phyloP scores from a whole-genome alignment of 2,113 vertebrate species.

The Typhlomys cinereus region DNA sequence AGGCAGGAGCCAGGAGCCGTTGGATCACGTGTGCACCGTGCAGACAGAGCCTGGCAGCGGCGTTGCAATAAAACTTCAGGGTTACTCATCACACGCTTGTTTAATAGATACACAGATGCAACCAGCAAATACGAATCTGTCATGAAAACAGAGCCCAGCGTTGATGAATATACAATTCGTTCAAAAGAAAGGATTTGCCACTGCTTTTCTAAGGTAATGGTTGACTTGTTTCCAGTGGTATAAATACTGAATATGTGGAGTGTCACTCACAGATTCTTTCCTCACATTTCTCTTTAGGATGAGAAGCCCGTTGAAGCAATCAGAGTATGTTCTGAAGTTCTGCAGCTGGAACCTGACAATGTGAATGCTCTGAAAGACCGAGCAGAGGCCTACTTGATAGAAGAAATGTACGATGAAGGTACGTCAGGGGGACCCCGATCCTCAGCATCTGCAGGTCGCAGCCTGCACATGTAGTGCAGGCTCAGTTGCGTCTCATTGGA shows the following conservation, averaged over 20 bases:
- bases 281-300: slow-evolving; percentile 82
- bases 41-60: background rate
- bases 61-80: background rate
- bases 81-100: slow-evolving; percentile 1
- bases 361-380: slow-evolving; percentile 93
- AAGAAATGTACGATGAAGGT: slow-evolving; percentile 98
- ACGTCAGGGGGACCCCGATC: background rate
- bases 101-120: slow-evolving; percentile 92
- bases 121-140: slow-evolving; percentile 92
- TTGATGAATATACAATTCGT: slow-evolving; percentile 87
- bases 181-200: slow-evolving; percentile 97
- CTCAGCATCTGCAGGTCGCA: background rate
- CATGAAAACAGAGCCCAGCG: slow-evolving; percentile 93
- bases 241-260: background rate
- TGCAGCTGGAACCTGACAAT: slow-evolving; percentile 90
- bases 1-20: too few species aligned
- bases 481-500: background rate
- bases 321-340: slow-evolving; percentile 90
- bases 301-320: slow-evolving; percentile 91
- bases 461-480: background rate
- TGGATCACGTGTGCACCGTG: too few species aligned
- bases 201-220: slow-evolving; percentile 92
- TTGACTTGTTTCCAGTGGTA: background rate
- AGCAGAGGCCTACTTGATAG: slow-evolving; percentile 94
- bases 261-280: background rate